phyloP scores from a whole-genome alignment of 2,888 invertebrate genomes.

The Ceraclea dissimilis region DNA sequence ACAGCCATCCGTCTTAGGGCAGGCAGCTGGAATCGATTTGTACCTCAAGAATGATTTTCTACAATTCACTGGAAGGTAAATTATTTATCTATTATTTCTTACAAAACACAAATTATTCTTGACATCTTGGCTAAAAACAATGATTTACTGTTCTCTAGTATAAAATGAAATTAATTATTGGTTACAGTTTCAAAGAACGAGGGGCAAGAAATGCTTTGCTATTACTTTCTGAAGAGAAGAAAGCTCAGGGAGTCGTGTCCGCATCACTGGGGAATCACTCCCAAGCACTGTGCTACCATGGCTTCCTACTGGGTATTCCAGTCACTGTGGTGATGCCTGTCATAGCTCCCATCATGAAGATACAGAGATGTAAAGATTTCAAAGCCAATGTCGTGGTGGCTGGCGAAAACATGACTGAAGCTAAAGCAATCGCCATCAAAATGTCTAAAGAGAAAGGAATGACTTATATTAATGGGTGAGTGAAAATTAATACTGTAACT shows the following conservation, averaged over 20 bases:
- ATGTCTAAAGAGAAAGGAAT: conserved; percentile 63
- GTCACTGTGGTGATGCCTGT: conserved; percentile 92
- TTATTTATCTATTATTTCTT: background rate
- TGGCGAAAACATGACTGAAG: conserved; percentile 78
- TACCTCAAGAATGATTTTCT: conserved; percentile 92
- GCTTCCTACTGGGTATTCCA: conserved; percentile 58
- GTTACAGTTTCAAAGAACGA: conserved; percentile 81
- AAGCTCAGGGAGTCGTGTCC: conserved; percentile 74
- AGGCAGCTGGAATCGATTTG: conserved; percentile 72
- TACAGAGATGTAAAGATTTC: conserved; percentile 76
- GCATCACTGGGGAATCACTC: conserved; percentile 95
- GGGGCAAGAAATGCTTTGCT: conserved; percentile 83
- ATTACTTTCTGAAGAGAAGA: conserved; percentile 65
- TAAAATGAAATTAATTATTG: background rate
- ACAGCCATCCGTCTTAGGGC: conserved; percentile 78
- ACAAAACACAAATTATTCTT: background rate
- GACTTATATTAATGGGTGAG: conserved; percentile 83
- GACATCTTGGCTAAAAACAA: background rate
- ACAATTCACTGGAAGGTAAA: conserved; percentile 88
- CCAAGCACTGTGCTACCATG: conserved; percentile 71
- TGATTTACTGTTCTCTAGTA: background rate
- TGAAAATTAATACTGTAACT: too few relatives aligned
- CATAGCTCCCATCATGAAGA: conserved; percentile 93
- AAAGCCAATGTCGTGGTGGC: conserved; percentile 79
- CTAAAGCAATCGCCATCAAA: conserved; percentile 70